phyloP scores from a whole-genome alignment of 2,888 invertebrate genomes.

The Drosophila mercatorum region DNA sequence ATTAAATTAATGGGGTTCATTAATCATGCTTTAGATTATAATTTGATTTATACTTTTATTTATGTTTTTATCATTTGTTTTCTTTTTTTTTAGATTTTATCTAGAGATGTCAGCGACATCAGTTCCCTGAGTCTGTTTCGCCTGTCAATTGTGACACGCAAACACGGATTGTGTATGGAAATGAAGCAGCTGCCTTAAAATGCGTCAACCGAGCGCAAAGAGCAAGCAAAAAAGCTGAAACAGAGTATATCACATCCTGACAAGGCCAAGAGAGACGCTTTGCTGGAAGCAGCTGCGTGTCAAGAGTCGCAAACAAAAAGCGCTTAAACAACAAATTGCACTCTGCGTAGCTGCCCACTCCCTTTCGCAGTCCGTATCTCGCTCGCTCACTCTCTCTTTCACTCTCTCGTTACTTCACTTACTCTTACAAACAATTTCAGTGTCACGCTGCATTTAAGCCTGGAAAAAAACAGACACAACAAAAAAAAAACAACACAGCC shows the following conservation, averaged over 20 bases:
- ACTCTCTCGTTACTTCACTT: not conserved
- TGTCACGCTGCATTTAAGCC: conserved; percentile 63
- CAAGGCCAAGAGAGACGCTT: conserved; percentile 59
- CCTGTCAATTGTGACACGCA: conserved; percentile 25
- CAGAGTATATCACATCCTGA: conserved; percentile 39
- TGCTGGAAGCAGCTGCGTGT: conserved; percentile 30
- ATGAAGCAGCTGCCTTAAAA: conserved; percentile 51
- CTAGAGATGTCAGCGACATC: not conserved
- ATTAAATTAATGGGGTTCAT: too few species aligned
- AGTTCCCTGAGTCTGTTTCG: conserved; percentile 1
- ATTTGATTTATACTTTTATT: not conserved
- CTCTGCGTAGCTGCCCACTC: conserved; percentile 1
- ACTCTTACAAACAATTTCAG: conserved; percentile 52
- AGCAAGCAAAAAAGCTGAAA: conserved; percentile 22
- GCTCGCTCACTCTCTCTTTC: not conserved
- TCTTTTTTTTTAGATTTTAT: not conserved
- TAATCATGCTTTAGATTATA: not conserved
- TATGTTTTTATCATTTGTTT: not conserved
- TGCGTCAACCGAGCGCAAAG: conserved; percentile 52
- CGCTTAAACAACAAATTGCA: conserved; percentile 12
- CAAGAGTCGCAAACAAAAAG: conserved; percentile 23
- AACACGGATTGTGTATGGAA: conserved; percentile 48
- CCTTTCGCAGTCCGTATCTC: not conserved
- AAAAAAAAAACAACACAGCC: conserved; percentile 26
- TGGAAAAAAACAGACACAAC: conserved; percentile 26